Percentiles rank a stretch among this genome's conserved stretches.
phyloP scores from a whole-genome alignment of 2,888 invertebrate species.

The Odontocolon sp. region DNA sequence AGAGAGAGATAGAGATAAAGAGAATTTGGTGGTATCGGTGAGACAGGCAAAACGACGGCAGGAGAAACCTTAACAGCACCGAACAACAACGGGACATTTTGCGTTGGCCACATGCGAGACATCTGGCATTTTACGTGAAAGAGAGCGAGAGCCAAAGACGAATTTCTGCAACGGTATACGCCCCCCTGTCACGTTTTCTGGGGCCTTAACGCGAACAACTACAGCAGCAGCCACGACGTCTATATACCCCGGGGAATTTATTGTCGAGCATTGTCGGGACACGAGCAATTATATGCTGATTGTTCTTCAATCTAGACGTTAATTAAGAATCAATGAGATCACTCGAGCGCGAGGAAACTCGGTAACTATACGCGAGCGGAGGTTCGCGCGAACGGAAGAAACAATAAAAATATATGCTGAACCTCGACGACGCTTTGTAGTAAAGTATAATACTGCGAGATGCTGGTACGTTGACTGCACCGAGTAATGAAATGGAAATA shows the following conservation, averaged over 20 bases:
- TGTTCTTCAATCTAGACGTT: constrained; percentile 77
- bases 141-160: constrained; percentile 76
- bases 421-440: constrained; percentile 44
- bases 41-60: constrained; percentile 21
- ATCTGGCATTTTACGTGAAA: constrained; percentile 80
- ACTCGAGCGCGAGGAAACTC: constrained; percentile 70
- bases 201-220: constrained; percentile 66
- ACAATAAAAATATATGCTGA: constrained; percentile 45
- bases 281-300: constrained; percentile 76
- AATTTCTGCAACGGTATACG: constrained; percentile 79
- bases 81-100: constrained; percentile 63
- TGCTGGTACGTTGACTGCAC: neutral
- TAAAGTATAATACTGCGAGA: constrained; percentile 34
- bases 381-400: constrained; percentile 54
- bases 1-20: constrained; percentile 28
- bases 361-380: constrained; percentile 49
- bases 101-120: constrained; percentile 79
- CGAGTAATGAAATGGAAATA: constrained; percentile 3
- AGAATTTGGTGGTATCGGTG: constrained; percentile 5
- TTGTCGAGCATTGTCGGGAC: constrained; percentile 75
- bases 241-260: constrained; percentile 72
- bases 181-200: constrained; percentile 79
- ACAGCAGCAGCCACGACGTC: constrained; percentile 43
- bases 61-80: constrained; percentile 54
- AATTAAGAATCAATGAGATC: constrained; percentile 79